Conservation (phyloP, 1,140 invertebrate species). For the Ceratitis capitata region DNA sequence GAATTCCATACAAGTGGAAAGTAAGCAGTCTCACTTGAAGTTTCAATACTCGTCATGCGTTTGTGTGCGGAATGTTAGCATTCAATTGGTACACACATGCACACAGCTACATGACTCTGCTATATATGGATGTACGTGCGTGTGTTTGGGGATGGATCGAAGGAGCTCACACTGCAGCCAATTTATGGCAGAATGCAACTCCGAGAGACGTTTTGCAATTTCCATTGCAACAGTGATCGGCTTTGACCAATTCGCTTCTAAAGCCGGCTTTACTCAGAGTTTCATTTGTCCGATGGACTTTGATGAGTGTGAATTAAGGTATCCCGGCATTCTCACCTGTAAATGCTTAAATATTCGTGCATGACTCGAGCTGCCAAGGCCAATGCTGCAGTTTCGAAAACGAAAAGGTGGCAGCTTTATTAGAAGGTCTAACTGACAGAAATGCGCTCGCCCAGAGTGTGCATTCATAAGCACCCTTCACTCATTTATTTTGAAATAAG, state of each 20-base stretch:
- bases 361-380: too few relatives aligned
- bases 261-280: background rate
- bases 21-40: slow-evolving; percentile 40
- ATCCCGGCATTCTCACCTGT: too few relatives aligned
- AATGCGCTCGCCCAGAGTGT: too few relatives aligned
- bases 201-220: background rate
- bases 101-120: too few relatives aligned
- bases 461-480: background rate
- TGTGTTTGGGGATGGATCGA: background rate
- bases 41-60: background rate
- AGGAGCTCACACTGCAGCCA: slow-evolving; percentile 18
- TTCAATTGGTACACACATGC: too few relatives aligned
- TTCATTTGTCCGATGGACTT: too few relatives aligned
- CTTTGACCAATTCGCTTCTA: background rate
- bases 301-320: too few relatives aligned
- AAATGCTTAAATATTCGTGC: too few relatives aligned
- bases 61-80: background rate
- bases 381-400: too few relatives aligned
- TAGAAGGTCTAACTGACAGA: too few relatives aligned
- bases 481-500: too few relatives aligned
- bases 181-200: slow-evolving; percentile 27
- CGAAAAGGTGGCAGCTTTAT: too few relatives aligned
- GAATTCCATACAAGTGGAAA: slow-evolving; percentile 42
- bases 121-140: background rate
- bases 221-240: slow-evolving; percentile 30